Evolutionary conservation across 2,113 vertebrate genomes (phyloP), one percentile per base, ranked within the genome.

Genomic region (Triplophysa tibetana): DNA sequence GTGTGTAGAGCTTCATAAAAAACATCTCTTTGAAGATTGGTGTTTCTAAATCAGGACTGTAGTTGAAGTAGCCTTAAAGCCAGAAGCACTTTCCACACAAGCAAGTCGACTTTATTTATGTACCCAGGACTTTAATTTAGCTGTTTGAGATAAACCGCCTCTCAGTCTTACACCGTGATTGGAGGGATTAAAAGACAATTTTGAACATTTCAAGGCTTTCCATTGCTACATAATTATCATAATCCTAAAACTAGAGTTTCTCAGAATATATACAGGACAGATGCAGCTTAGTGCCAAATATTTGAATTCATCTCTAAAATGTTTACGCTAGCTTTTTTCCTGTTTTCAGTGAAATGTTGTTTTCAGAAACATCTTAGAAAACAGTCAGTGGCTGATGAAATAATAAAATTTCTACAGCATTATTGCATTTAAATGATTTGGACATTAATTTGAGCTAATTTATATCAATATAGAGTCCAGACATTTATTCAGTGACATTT

Each of bases 221-320:
- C n/a, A 4, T 54, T 72, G 56, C 54, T 60, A 14, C 21, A 29
- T 8, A 63, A 75, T 75, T 48, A 74, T 58, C n/a, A 45, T 17
- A 61, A 61, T 61, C 56, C 13, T 61, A 61, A 33, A 73, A 48
- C 60, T 63, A 14, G 58, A 75, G 2, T 75, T 75, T 62, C 3
- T 50, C 73, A n/a, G 9, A 63, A 1, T 63, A 63, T 63, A 29
- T 4, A 21, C 17, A 48, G 58, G 43, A 75, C 70, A 73, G n/a
- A 41, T 60, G 7, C 7, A 10, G 41, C 23, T 14, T n/a, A 24
- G 45, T 75, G 9, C 38, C 73, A 75, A 75, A 75, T 73, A 13
- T 73, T 41, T 73, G 6, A 60, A 38, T 60, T 43, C 0, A 48
- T 63, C 48, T 45, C 21, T 29, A 19, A 63, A 26, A n/a, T n/a